These are phyloP conservation scores for Palythoa grandiflora DNA, from an alignment of 92 coral and sea anemone species.

Conservation along the genomic window DNA sequence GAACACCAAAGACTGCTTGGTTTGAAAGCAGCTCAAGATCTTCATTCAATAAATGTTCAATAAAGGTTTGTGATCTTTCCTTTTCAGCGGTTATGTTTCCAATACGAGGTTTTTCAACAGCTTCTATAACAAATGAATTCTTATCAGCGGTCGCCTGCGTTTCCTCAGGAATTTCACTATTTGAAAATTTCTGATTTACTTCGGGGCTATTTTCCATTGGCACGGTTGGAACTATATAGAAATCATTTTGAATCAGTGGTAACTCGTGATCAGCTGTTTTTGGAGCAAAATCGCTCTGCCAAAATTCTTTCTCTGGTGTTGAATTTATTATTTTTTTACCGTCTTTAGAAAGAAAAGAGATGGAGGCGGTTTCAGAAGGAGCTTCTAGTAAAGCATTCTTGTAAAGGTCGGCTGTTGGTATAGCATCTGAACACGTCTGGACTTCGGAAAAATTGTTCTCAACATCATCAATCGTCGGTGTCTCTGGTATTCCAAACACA, in stretches of 20 bases:
- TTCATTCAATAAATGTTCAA: background rate
- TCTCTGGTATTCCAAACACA: slow-evolving; percentile 8
- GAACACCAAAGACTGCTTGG: background rate
- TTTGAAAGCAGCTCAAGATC: background rate
- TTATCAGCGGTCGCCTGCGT: background rate
- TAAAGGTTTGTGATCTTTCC: background rate
- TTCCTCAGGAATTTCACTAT: background rate
- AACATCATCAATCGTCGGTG: background rate
- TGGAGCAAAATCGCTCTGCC: background rate
- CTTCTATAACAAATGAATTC: slow-evolving; percentile 16
- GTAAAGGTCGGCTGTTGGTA: background rate
- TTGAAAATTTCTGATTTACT: background rate
- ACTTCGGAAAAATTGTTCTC: background rate
- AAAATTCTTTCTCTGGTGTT: background rate
- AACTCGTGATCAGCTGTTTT: background rate
- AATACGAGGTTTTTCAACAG: background rate
- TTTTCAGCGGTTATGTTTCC: background rate
- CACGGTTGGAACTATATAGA: background rate
- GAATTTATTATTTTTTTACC: background rate
- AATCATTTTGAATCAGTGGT: background rate
- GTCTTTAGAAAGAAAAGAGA: background rate
- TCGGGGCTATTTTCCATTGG: background rate
- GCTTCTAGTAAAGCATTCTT: background rate
- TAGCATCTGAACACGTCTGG: background rate
- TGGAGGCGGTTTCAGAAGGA: background rate